These are phyloP conservation scores for Arvicanthis niloticus DNA, from an alignment of 2,113 vertebrate species.

Conservation along the genomic window DNA sequence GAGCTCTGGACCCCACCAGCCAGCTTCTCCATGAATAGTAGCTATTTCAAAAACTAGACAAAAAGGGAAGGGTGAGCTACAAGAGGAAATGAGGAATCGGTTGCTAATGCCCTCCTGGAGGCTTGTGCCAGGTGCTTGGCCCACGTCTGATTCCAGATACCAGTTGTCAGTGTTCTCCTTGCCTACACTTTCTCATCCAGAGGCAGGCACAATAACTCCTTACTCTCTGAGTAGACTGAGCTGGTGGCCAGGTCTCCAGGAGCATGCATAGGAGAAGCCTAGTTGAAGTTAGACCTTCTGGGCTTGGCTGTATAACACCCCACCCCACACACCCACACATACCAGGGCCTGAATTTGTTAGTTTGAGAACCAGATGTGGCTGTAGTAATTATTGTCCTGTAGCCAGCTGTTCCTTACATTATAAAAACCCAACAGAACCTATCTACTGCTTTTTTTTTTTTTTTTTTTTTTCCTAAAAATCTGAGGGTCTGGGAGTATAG, in stretches of 20 bases:
- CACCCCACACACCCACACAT: too few species aligned
- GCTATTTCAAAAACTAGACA: background rate
- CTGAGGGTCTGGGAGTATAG: background rate
- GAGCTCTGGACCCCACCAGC: background rate
- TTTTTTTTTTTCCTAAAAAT: conserved; percentile 39
- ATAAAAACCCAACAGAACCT: background rate
- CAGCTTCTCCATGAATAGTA: background rate
- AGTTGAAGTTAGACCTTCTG: background rate
- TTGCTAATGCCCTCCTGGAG: background rate
- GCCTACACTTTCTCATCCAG: background rate
- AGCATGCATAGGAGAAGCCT: background rate
- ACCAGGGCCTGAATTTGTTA: background rate
- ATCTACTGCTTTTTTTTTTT: background rate
- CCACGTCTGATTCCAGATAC: background rate
- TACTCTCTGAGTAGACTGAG: background rate
- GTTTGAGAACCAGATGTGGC: background rate
- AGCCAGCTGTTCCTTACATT: background rate
- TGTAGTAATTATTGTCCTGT: background rate
- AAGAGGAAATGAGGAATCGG: background rate
- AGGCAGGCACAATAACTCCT: background rate
- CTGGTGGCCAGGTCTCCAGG: background rate
- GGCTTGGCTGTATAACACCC: background rate
- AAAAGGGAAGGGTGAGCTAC: background rate
- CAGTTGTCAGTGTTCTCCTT: background rate
- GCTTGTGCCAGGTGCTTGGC: background rate